These are phyloP conservation scores for Todiramphus saurophagus DNA, from an alignment of 2,113 vertebrate species.

Conservation along the genomic window DNA sequence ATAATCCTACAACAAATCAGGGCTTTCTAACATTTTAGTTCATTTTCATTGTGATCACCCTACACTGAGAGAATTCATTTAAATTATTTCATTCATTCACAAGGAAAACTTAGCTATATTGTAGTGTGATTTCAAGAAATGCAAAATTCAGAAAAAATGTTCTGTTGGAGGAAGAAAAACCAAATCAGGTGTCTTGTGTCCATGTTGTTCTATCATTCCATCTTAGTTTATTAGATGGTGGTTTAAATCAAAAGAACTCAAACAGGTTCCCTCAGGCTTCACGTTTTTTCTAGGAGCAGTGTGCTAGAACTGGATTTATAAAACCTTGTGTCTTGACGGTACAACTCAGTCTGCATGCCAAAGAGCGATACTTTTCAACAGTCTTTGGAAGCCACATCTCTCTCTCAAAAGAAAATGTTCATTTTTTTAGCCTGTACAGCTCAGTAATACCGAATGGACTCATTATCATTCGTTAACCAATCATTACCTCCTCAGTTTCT, in stretches of 20 bases:
- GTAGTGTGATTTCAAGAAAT: background rate
- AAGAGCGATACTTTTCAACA: background rate
- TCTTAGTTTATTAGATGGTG: background rate
- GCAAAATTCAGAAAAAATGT: background rate
- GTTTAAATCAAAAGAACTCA: background rate
- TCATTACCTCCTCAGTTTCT: background rate
- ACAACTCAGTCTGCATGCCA: background rate
- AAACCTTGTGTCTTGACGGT: background rate
- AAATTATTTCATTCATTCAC: background rate
- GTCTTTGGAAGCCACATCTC: background rate
- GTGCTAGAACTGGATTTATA: background rate
- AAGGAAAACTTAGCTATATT: background rate
- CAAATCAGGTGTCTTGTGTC: background rate
- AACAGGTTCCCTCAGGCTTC: background rate
- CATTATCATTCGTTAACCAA: background rate
- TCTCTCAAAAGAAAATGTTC: slow-evolving; percentile 2
- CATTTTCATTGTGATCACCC: background rate
- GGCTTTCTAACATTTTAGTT: background rate
- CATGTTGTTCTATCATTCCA: background rate
- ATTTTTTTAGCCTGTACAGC: background rate
- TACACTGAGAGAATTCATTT: background rate
- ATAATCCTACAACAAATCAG: background rate
- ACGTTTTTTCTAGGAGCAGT: background rate
- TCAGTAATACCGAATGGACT: background rate
- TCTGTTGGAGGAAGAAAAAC: background rate